Base-by-base conservation (phyloP, 2,113 vertebrate genomes). In the Orientallactaga bullata region DNA sequence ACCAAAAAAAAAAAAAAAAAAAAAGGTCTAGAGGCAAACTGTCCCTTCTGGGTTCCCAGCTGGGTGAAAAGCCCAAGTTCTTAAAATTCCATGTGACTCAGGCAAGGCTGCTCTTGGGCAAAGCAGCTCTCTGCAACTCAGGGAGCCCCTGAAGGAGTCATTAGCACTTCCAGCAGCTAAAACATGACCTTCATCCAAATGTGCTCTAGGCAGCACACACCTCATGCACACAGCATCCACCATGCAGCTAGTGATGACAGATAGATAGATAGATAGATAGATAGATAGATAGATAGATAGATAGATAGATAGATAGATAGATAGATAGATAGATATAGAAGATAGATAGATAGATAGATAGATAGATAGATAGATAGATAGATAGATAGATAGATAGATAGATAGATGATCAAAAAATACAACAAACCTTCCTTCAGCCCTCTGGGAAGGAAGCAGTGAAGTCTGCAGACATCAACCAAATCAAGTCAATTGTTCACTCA, bases 401-500 rank as follows among this genome's bases (percentile, higher is more conserved):
- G n/a, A 73, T 15, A n/a, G 51, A 58, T 42, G 55, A 18, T 90
- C 11, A 81, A 91, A 92, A 63, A 26, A 21, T 6, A 15, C 79
- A 39, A 78, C 30, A 92, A 91, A 94, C 17, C 15, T 74, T 88
- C 78, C 94, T 42, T n/a, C 37, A 55, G 83, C n/a, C 83, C 74
- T 94, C 80, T 47, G 5, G 78, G 76, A 95, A 81, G 79, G 65
- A 93, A 88, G 77, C 30, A 61, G 15, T 35, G 32, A 61, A 83
- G 18, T 76, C 39, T 85, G 13, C 39, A 93, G 86, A 72, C 76
- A 88, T 71, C 88, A 4, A 37, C 39, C 24, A 78, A 89, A 88
- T 90, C 85, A 16, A 93, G 32, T 90, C 76, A 80, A 51, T 95
- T 76, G 77, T 71, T 85, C 30, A 8, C 12, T 92, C 66, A 88